phyloP scores from a whole-genome alignment of 2,797 vertebrate genomes.

The Typhlichthys subterraneus region DNA sequence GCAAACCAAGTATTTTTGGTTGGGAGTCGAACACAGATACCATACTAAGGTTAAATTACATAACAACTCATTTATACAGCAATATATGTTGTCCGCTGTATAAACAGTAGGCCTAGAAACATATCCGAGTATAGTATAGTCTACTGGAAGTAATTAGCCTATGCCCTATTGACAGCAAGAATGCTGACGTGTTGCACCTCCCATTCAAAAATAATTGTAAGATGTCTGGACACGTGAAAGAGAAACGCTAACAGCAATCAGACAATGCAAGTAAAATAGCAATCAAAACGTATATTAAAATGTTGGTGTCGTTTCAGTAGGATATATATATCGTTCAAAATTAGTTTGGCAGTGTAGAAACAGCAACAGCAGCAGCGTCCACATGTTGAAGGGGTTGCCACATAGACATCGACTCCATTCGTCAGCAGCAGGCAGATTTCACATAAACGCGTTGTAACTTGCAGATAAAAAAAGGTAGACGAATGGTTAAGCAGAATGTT shows the following conservation, averaged over 20 bases:
- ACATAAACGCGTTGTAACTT: background rate
- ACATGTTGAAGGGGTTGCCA: slow-evolving; percentile 55
- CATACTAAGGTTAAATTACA: too few relatives aligned
- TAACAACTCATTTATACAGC: too few relatives aligned
- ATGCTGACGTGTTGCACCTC: slow-evolving; percentile 84
- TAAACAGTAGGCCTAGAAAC: background rate
- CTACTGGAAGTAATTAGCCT: background rate
- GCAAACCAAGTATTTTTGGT: too few relatives aligned
- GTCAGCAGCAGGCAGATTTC: slow-evolving; percentile 35
- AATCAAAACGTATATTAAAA: background rate
- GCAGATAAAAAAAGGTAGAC: background rate
- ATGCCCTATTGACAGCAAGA: slow-evolving; percentile 25
- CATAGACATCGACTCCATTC: slow-evolving; percentile 55
- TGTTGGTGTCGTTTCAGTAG: background rate
- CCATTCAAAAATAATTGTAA: slow-evolving; percentile 24
- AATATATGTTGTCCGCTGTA: background rate
- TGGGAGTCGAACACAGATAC: too few relatives aligned
- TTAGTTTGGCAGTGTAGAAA: background rate
- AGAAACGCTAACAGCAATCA: background rate
- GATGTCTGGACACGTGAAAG: slow-evolving; percentile 23
- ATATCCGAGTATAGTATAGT: background rate
- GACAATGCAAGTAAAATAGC: background rate
- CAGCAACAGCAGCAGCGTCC: slow-evolving; percentile 3
- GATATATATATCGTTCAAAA: background rate
- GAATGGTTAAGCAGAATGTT: background rate